phyloP scores from a whole-genome alignment of 2,888 invertebrate species.

The Glyphotaelius pellucidus region DNA sequence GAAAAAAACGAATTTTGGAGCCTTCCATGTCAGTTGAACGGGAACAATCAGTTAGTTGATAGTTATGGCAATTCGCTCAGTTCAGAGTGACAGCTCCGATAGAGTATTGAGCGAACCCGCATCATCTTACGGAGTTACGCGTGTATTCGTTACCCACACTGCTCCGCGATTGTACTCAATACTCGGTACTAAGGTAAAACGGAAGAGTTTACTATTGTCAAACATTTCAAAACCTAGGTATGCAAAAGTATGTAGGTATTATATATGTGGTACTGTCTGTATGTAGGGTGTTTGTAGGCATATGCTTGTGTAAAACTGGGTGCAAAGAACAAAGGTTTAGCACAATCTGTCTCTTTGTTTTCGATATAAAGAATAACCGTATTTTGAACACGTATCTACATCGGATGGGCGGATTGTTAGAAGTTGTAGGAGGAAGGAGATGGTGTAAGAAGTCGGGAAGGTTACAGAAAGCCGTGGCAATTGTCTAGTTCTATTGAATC shows the following conservation, averaged over 20 bases:
- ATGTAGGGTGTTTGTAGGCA: background rate
- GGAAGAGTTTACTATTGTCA: background rate
- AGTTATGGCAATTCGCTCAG: background rate
- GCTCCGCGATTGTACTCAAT: background rate
- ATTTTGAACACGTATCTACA: background rate
- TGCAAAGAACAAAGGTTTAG: background rate
- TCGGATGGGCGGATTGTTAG: background rate
- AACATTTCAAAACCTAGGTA: background rate
- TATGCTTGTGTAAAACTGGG: background rate
- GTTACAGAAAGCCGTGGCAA: background rate
- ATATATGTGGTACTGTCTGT: background rate
- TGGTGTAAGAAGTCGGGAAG: background rate
- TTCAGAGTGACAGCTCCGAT: slow-evolving; percentile 33
- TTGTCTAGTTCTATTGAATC: background rate
- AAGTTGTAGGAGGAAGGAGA: background rate
- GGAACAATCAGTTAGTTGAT: slow-evolving; percentile 17
- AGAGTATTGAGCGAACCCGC: slow-evolving; percentile 61
- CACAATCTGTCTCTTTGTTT: background rate
- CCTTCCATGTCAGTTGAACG: slow-evolving; percentile 14
- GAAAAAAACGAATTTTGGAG: background rate
- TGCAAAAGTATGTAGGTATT: background rate
- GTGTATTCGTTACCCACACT: slow-evolving; percentile 28
- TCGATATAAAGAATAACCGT: background rate
- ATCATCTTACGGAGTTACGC: slow-evolving; percentile 35
- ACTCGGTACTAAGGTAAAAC: background rate